Base-by-base conservation (phyloP, 2,113 vertebrate species). In the Tachuris rubrigastra region DNA sequence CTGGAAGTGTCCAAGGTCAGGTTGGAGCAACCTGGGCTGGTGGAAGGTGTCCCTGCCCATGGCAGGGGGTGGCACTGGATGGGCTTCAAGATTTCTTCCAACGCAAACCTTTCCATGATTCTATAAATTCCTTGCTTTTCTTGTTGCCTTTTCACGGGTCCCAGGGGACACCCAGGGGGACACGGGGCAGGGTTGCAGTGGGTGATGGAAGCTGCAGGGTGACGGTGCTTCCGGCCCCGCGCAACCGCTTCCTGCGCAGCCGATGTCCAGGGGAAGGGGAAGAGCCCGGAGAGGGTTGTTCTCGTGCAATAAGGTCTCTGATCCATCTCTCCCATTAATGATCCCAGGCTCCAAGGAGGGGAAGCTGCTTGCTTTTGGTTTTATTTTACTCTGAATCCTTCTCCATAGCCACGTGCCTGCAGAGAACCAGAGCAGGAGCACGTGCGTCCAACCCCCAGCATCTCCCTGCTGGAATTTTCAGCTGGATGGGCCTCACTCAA, bases 321-420 rank as follows among this genome's bases (percentile, higher is more conserved):
- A 4, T 2, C 0, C 24, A 1, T 28, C n/a, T 39, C 23, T 2
- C 22, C 10, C 5, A 0, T 7, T 2, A 14, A 5, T 0, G 5
- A 30, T 0, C 17, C 12, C 37, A 0, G 5, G 17, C 2, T 10
- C 55, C 1, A 13, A 12, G 42, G 49, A 33, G 7, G 47, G 22
- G 42, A 92, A 41, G 47, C 17, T 1, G 8, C 28, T 19, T 25
- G 9, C 6, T 4, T 53, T 63, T 8, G 17, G 56, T 33, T 84
- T 74, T 7, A 0, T 27, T 94, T 68, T 19, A 10, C 53, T 76
- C 30, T 2, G 8, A 12, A 3, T 20, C 4, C 50, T 8, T 27
- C 21, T 4, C 76, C 21, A 46, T 31, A 62, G 28, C n/a, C 75
- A n/a, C 2, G 4, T 58, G 69, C 8, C 23, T 60, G 53, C 4